Base-by-base conservation (phyloP, 2,797 vertebrate genomes). In the Sylvilagus floridanus region DNA sequence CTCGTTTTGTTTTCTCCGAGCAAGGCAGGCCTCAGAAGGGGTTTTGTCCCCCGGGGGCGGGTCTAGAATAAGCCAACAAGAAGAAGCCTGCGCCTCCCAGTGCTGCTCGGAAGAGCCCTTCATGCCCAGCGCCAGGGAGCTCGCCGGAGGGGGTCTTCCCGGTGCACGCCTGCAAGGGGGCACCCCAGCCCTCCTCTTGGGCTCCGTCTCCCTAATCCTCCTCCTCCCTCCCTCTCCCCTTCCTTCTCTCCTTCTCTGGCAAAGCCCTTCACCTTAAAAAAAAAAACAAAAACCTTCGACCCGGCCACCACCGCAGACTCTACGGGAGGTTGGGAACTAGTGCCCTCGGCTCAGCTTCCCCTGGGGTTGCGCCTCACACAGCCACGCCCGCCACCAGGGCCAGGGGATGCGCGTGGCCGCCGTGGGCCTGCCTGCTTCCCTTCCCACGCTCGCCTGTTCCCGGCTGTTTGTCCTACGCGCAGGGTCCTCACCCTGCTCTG, bases 1-100 rank as follows among this genome's bases (percentile, higher is more conserved):
- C 98, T 99, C 98, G 98, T 98, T 98, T 98, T 98, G 93, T 97
- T 96, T 97, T 96, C 97, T 99, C 98, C 98, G 99, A 99, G 98
- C 95, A 98, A 98, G 99, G 98, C 98, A 98, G 97, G 95, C 97
- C 97, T 96, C 96, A 97, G 97, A 98, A 98, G 97, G 96, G 98
- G 97, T 98, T 99, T 98, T 88, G 99, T 98, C 98, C 98, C 98
- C 97, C 96, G 97, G 98, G 97, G 97, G 68, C 84, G 96, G 93
- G 96, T 98, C 99, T 98, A 99, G 98, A 98, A 98, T 98, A 99
- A 99, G 98, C 42, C 97, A 99, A 93, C 97, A 97, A 97, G 97
- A 98, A 97, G 97, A 98, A 98, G 96, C 81, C 81, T 95, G 95
- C 82, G 97, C 97, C 98, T 98, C 97, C 97, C 95, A 97, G 97